Conservation (phyloP, 2,888 invertebrate genomes). For the Phaedon cochleariae region DNA sequence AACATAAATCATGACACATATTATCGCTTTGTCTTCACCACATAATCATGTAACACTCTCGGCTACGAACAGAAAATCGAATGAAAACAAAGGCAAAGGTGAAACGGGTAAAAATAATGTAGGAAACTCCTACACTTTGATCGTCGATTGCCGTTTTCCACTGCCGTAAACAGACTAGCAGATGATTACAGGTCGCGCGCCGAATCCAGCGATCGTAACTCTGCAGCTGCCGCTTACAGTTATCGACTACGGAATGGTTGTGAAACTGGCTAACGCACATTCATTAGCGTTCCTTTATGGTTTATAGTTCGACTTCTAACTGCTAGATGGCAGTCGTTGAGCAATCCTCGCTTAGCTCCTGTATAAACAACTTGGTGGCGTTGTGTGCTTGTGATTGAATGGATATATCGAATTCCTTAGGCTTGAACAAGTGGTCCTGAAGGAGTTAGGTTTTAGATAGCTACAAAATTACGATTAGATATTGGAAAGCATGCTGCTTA, state of each 20-base stretch:
- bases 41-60: background rate
- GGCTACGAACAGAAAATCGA: background rate
- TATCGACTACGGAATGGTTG: slow-evolving; percentile 44
- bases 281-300: slow-evolving; percentile 46
- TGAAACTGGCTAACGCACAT: slow-evolving; percentile 43
- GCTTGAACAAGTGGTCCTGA: too few species aligned
- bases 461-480: too few species aligned
- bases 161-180: background rate
- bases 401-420: too few species aligned
- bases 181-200: slow-evolving; percentile 19
- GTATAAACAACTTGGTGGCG: slow-evolving; percentile 30
- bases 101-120: background rate
- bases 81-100: background rate
- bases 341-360: slow-evolving; percentile 22
- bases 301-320: slow-evolving; percentile 56
- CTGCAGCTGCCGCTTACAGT: slow-evolving; percentile 30
- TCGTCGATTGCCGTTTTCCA: background rate
- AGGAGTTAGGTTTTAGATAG: too few species aligned
- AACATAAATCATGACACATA: too few species aligned
- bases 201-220: slow-evolving; percentile 11
- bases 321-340: slow-evolving; percentile 56
- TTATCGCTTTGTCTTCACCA: background rate
- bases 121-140: background rate
- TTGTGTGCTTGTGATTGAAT: background rate
- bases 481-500: too few species aligned